Percentiles rank a stretch among this genome's conserved stretches.
These are phyloP conservation scores for Labrus mixtus DNA, from an alignment of 2,113 vertebrate genomes.

Conservation along the genomic window DNA sequence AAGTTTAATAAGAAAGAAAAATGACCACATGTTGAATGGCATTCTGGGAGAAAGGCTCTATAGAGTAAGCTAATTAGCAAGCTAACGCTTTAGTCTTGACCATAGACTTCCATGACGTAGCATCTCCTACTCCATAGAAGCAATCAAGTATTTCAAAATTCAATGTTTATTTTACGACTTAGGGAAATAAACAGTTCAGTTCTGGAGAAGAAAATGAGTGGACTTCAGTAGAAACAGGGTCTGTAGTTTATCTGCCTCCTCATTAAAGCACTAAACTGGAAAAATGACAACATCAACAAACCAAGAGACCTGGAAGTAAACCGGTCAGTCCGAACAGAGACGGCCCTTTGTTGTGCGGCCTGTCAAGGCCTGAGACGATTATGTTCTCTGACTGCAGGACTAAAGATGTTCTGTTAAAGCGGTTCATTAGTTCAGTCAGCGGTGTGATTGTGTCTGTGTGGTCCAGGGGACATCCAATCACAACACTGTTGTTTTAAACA, in stretches of 20 bases:
- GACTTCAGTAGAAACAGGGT: neutral
- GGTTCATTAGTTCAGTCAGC: slow-evolving; percentile 50
- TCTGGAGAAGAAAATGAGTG: neutral
- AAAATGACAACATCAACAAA: slow-evolving; percentile 38
- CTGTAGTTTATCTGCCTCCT: slow-evolving; percentile 5
- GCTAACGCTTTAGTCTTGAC: too few relatives aligned
- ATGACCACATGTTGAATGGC: too few relatives aligned
- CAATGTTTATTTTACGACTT: neutral
- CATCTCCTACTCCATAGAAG: too few relatives aligned
- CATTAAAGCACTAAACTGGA: slow-evolving; percentile 34
- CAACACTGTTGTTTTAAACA: slow-evolving; percentile 12
- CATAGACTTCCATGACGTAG: too few relatives aligned
- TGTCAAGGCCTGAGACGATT: slow-evolving; percentile 44
- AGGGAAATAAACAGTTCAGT: neutral
- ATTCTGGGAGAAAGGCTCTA: too few relatives aligned
- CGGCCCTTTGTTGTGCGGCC: slow-evolving; percentile 28
- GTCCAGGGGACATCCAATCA: slow-evolving; percentile 42
- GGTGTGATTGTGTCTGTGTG: slow-evolving; percentile 55
- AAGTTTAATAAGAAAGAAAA: too few relatives aligned
- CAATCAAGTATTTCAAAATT: too few relatives aligned
- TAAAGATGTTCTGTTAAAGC: slow-evolving; percentile 57
- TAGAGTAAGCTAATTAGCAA: too few relatives aligned
- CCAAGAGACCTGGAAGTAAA: slow-evolving; percentile 49
- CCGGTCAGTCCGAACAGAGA: slow-evolving; percentile 32
- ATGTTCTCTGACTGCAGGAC: slow-evolving; percentile 48